Evolutionary conservation across 2,113 vertebrate species (phyloP).

Genomic region (Danio rerio): GRCz12tu NC_133181.1:47346001-47346500

Average conservation of each 20-base stretch:
- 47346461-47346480: conserved; percentile 70
- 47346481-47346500: conserved; percentile 57
- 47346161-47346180: conserved; percentile 55
- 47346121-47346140: too few relatives aligned
- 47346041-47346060: too few relatives aligned
- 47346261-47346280: not conserved
- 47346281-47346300: not conserved
- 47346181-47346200: conserved; percentile 39
- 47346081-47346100: too few relatives aligned
- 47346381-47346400: conserved; percentile 43
- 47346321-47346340: conserved; percentile 35
- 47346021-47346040: too few relatives aligned
- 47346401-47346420: conserved; percentile 8
- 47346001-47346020: too few relatives aligned
- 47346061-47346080: too few relatives aligned
- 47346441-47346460: conserved; percentile 58
- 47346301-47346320: conserved; percentile 9
- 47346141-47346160: conserved; percentile 66
- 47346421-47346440: conserved; percentile 46
- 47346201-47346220: not conserved
- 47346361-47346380: conserved; percentile 26
- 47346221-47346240: not conserved
- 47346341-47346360: conserved; percentile 30
- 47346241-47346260: not conserved
- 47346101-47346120: too few relatives aligned